Conservation (phyloP, 2,888 invertebrate species). For the Apantesis nais region DNA sequence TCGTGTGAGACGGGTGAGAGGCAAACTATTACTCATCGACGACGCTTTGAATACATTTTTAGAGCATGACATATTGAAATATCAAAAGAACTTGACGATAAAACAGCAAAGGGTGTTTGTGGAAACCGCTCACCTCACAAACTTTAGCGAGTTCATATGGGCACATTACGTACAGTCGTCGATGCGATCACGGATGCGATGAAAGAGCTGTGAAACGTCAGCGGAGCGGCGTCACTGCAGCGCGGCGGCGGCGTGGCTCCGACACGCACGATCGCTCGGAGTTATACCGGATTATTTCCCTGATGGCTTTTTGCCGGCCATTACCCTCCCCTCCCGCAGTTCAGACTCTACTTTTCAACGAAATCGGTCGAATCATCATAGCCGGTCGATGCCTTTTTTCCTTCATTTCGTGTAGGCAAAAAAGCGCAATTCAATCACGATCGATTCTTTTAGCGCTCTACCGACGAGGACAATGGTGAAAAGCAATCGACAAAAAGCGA, state of each 20-base stretch:
- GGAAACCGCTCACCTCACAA: constrained; percentile 38
- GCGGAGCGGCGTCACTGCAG: background rate
- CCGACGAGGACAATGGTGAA: constrained; percentile 35
- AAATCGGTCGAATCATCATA: constrained; percentile 14
- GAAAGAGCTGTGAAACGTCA: background rate
- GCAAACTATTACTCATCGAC: constrained; percentile 46
- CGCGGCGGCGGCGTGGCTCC: background rate
- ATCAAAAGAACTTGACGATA: constrained; percentile 33
- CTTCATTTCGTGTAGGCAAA: constrained; percentile 13
- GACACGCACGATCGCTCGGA: constrained; percentile 19
- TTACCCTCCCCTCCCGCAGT: constrained; percentile 7
- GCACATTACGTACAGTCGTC: background rate
- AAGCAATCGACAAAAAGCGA: constrained; percentile 41
- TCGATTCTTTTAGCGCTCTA: constrained; percentile 19
- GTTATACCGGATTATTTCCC: constrained; percentile 15
- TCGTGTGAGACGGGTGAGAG: constrained; percentile 35
- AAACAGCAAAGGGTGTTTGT: constrained; percentile 21
- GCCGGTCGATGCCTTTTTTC: constrained; percentile 12
- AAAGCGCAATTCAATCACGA: constrained; percentile 16
- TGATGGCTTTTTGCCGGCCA: constrained; percentile 16
- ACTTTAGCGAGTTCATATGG: constrained; percentile 28
- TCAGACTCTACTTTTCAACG: constrained; percentile 11
- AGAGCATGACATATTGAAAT: constrained; percentile 32
- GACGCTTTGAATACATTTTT: constrained; percentile 19
- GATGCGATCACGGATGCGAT: background rate